Evolutionary conservation across 1,140 invertebrate species (phyloP).

Genomic region (Dryas iulia): DNA sequence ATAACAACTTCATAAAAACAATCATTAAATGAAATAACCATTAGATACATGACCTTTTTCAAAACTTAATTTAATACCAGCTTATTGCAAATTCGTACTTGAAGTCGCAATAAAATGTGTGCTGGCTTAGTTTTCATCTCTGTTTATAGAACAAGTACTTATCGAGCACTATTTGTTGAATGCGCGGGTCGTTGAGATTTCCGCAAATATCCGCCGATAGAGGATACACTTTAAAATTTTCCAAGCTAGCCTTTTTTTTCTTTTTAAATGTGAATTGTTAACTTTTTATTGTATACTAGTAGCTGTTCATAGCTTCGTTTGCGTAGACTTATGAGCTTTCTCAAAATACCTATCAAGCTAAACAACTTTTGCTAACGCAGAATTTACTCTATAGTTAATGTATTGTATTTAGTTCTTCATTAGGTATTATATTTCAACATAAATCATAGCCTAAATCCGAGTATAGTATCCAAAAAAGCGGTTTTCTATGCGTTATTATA

Average conservation of each 20-base stretch:
- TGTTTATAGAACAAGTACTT: constrained; percentile 3
- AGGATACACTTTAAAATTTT: constrained; percentile 4
- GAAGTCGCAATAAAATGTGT: constrained; percentile 5
- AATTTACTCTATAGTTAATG: too few relatives aligned
- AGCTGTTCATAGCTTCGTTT: too few relatives aligned
- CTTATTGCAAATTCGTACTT: background rate
- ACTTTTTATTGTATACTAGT: background rate
- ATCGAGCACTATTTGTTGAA: constrained; percentile 7
- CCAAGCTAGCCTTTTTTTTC: background rate
- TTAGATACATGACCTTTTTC: constrained; percentile 7
- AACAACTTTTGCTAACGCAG: too few relatives aligned
- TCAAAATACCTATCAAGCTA: too few relatives aligned
- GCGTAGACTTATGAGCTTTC: too few relatives aligned
- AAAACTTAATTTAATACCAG: constrained; percentile 3
- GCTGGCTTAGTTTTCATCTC: constrained; percentile 4
- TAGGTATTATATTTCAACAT: too few relatives aligned
- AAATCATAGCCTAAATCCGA: too few relatives aligned
- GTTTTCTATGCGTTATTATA: too few relatives aligned
- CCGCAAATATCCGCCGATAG: constrained; percentile 14
- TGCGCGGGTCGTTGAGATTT: constrained; percentile 1
- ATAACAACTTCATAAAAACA: too few relatives aligned
- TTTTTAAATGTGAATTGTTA: background rate
- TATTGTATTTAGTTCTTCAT: too few relatives aligned
- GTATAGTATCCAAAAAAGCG: too few relatives aligned
- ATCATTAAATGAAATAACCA: background rate